phyloP scores from a whole-genome alignment of 2,888 invertebrate genomes.

The Chloroclystis v-ata region DNA sequence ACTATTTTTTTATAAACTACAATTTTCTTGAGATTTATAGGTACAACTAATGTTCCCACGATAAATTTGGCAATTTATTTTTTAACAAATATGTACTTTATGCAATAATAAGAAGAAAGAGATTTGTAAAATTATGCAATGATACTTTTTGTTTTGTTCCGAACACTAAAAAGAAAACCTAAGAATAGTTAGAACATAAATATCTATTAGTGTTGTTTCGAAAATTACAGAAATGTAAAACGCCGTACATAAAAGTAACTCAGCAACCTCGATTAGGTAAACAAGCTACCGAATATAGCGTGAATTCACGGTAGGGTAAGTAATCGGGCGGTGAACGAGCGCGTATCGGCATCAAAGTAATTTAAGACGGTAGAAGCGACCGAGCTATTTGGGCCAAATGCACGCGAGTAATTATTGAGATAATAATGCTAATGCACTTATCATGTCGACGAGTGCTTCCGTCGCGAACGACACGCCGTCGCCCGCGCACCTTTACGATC shows the following conservation, averaged over 20 bases:
- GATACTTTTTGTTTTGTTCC: too few relatives aligned
- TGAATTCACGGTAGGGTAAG: slow-evolving; percentile 36
- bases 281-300: slow-evolving; percentile 18
- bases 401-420: slow-evolving; percentile 76
- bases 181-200: too few relatives aligned
- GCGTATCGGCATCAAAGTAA: slow-evolving; percentile 58
- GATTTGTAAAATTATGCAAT: too few relatives aligned
- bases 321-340: slow-evolving; percentile 46
- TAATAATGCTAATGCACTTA: slow-evolving; percentile 79
- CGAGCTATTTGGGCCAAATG: slow-evolving; percentile 73
- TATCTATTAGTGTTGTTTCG: too few relatives aligned
- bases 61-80: too few relatives aligned
- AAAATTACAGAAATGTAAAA: slow-evolving; percentile 4
- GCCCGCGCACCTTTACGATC: slow-evolving; percentile 43
- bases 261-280: slow-evolving; percentile 13
- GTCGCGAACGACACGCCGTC: slow-evolving; percentile 40
- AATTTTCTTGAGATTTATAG: too few relatives aligned
- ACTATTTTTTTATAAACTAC: too few relatives aligned
- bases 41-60: too few relatives aligned
- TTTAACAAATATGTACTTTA: too few relatives aligned
- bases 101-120: too few relatives aligned
- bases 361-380: slow-evolving; percentile 66
- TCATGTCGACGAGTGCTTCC: slow-evolving; percentile 74
- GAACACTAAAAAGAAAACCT: too few relatives aligned
- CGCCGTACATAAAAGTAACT: slow-evolving; percentile 4